A percentile compares a stretch with the other conserved stretches of the same genome.
Conservation (phyloP, 2,797 vertebrate species). For the Micromesistius poutassou region DNA sequence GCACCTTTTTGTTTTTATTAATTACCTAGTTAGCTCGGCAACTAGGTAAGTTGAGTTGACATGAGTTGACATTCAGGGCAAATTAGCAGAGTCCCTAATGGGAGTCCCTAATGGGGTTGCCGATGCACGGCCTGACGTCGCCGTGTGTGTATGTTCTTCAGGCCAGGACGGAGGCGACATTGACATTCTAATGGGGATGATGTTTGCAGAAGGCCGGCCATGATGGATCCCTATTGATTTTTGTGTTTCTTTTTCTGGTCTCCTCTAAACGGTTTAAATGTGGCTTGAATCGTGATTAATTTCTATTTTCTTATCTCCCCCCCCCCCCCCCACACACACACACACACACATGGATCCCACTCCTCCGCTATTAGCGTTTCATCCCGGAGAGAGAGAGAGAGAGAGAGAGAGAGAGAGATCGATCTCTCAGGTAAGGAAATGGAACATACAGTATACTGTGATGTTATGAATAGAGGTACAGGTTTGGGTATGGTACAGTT, state of each 20-base stretch:
- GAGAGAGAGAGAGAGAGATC: no score
- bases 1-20: neutral
- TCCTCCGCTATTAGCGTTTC: no score
- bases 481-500: no score
- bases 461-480: no score
- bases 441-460: no score
- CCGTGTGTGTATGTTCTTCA: neutral
- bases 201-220: conserved; percentile 12
- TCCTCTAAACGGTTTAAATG: conserved; percentile 60
- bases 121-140: neutral
- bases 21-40: neutral
- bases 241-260: conserved; percentile 38
- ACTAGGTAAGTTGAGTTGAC: neutral
- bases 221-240: conserved; percentile 70
- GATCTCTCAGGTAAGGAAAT: no score
- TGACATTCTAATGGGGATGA: neutral
- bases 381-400: no score
- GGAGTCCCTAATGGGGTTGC: no score
- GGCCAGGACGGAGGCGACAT: neutral
- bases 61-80: neutral
- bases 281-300: conserved; percentile 56
- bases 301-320: conserved; percentile 29
- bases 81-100: neutral
- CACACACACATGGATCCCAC: no score
- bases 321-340: no score